Percentiles rank a stretch among this genome's conserved stretches.
phyloP scores from a whole-genome alignment of 2,888 invertebrate species.

The Acleris emargana region DNA sequence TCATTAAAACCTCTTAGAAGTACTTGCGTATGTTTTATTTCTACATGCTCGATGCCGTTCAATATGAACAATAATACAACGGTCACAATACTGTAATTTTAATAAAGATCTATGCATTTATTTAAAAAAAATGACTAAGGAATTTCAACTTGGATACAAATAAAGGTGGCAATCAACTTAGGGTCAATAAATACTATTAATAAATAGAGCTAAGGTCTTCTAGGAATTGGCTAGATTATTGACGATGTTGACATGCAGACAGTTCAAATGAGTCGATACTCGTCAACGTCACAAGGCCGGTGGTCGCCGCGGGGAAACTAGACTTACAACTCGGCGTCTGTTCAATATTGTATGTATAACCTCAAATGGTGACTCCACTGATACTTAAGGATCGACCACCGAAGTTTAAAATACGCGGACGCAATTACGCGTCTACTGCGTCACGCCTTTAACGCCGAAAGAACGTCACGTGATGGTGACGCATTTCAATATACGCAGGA shows the following conservation, averaged over 20 bases:
- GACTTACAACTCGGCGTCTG: not conserved
- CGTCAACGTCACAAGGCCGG: constrained; percentile 43
- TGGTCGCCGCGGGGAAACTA: constrained; percentile 4
- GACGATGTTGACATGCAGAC: constrained; percentile 20
- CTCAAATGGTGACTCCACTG: too few relatives aligned
- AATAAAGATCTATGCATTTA: constrained; percentile 74
- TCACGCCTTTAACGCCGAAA: too few relatives aligned
- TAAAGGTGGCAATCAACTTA: constrained; percentile 55
- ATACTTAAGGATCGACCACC: too few relatives aligned
- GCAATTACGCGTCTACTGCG: too few relatives aligned
- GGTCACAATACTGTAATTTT: constrained; percentile 78
- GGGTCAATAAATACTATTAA: constrained; percentile 32
- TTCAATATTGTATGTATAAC: too few relatives aligned
- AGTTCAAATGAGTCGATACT: constrained; percentile 36
- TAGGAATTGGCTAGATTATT: constrained; percentile 19
- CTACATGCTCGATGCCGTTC: constrained; percentile 9
- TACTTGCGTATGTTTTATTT: constrained; percentile 45
- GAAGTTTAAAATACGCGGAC: too few relatives aligned
- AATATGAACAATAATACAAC: constrained; percentile 44
- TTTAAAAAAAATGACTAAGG: constrained; percentile 59
- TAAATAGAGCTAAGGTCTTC: constrained; percentile 26
- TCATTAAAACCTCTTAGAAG: constrained; percentile 52
- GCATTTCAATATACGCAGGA: too few relatives aligned
- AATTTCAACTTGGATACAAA: constrained; percentile 53
- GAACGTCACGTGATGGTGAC: too few relatives aligned